Percentiles rank a stretch among this genome's conserved stretches.
phyloP scores from a whole-genome alignment of 2,797 vertebrate species.

The Graptemys geographica region DNA sequence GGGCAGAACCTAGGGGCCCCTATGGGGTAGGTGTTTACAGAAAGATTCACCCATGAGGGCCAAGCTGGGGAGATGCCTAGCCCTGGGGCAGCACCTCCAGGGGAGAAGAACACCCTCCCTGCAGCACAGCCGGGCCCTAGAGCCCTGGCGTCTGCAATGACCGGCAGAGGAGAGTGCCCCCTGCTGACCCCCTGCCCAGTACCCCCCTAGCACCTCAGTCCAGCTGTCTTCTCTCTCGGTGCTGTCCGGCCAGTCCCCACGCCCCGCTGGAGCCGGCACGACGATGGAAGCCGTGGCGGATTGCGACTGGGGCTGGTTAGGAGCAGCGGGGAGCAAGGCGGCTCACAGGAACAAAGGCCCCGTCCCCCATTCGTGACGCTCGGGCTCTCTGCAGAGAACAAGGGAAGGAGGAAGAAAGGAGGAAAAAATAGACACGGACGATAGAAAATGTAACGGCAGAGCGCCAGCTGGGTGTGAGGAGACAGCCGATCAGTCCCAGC shows the following conservation, averaged over 20 bases:
- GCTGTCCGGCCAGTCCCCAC: not conserved
- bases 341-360: conserved; percentile 27
- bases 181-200: not conserved
- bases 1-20: no score
- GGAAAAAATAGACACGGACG: conserved; percentile 33
- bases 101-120: no score
- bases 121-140: no score
- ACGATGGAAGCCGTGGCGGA: not conserved
- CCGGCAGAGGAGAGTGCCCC: not conserved
- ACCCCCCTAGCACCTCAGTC: not conserved
- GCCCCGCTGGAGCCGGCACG: not conserved
- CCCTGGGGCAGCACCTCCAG: no score
- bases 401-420: conserved; percentile 40
- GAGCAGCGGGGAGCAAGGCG: conserved; percentile 7
- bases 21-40: not conserved
- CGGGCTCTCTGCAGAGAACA: conserved; percentile 27
- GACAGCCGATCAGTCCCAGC: not conserved
- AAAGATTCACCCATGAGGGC: not conserved
- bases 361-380: conserved; percentile 15
- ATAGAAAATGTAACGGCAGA: not conserved
- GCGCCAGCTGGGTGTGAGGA: conserved; percentile 15
- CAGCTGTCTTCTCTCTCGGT: not conserved
- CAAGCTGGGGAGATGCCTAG: not conserved
- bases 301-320: not conserved
- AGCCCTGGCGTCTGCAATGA: no score